Base-by-base conservation (phyloP, 2,797 vertebrate genomes). In the Channallabes apus region DNA sequence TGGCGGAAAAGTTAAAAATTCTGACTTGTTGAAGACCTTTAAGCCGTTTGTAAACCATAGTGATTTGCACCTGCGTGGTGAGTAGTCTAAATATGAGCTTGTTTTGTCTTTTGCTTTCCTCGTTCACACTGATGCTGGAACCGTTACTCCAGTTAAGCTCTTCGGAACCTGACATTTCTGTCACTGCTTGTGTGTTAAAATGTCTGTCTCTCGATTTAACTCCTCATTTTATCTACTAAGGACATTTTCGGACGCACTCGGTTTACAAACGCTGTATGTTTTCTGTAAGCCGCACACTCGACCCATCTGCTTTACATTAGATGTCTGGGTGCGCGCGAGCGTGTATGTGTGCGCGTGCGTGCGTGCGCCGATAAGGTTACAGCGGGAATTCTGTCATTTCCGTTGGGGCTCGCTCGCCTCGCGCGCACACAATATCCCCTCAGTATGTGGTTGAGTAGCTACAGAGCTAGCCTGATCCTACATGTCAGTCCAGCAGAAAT, bases 41-140 rank as follows among this genome's bases (percentile, higher is more conserved):
- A 95, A 95, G 88, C 93, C 93, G 20, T 95, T 95, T 72, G 95
- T 96, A 85, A 94, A 92, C 86, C 95, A 96, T 86, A 89, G 79
- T 85, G 95, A 96, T 91, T 27, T 89, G 88, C 93, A 94, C 61
- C 54, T 95, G 1, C 94, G 95, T 32, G 95, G 95, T 96, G 87
- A 96, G 95, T 94, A 90, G 51, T 72, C 8, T 15, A n/a, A 38
- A 56, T 61, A 38, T 64, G 59, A 46, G 18, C 29, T 73, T 3
- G 20, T 0, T 7, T 86, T 38, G 41, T 56, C 3, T 62, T 14
- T 54, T 59, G 29, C 18, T 54, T 88, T 24, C 0, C 24, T 14
- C n/a, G 20, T 6, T 41, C 41, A 59, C 17, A 22, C 6, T 41
- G 54, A 29, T 64, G 64, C 9, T 58, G 9, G 7, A 69, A 64